Evolutionary conservation across 2,797 vertebrate species (phyloP).

Genomic region (Leptoclinus maculatus): DNA sequence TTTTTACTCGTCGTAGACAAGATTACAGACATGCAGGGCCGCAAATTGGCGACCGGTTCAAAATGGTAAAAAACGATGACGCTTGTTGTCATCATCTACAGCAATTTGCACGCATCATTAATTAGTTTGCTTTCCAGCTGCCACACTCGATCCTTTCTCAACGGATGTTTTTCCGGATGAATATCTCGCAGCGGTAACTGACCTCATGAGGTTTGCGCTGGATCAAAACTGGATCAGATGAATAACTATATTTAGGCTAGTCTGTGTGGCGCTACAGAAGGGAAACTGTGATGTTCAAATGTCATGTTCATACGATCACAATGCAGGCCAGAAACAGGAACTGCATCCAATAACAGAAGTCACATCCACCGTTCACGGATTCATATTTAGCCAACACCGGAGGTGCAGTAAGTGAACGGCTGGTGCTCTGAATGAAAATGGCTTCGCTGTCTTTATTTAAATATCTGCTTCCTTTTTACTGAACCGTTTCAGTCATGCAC

Average conservation of each 20-base stretch:
- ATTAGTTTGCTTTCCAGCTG: slow-evolving; percentile 4
- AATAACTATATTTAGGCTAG: neutral
- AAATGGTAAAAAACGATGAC: neutral
- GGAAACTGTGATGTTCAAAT: neutral
- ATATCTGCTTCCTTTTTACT: slow-evolving; percentile 11
- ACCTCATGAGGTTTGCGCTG: slow-evolving; percentile 24
- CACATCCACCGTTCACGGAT: slow-evolving; percentile 13
- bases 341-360: slow-evolving; percentile 15
- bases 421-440: slow-evolving; percentile 37
- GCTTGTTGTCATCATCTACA: neutral
- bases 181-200: slow-evolving; percentile 3
- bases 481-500: slow-evolving; percentile 8
- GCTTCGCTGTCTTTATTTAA: neutral
- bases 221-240: slow-evolving; percentile 11
- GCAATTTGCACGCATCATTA: slow-evolving; percentile 2
- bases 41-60: neutral
- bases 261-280: neutral
- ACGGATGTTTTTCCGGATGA: slow-evolving; percentile 26
- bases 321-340: slow-evolving; percentile 26
- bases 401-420: slow-evolving; percentile 28
- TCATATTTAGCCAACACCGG: slow-evolving; percentile 25
- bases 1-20: neutral
- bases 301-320: neutral
- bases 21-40: neutral
- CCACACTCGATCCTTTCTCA: slow-evolving; percentile 10